phyloP scores from a whole-genome alignment of 2,113 vertebrate genomes.

The Xerus inauris region DNA sequence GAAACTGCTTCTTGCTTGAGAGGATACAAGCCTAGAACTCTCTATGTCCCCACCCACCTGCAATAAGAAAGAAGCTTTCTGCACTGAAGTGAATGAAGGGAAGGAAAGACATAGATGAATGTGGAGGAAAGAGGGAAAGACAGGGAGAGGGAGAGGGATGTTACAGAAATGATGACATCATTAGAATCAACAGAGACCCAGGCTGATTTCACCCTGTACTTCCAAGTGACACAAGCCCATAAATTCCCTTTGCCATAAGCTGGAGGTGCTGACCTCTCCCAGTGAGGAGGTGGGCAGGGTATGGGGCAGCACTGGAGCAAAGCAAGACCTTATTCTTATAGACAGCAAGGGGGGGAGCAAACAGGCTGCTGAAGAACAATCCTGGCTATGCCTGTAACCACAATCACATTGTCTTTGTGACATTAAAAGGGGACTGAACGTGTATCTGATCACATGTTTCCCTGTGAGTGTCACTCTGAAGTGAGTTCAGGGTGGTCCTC shows the following conservation, averaged over 20 bases:
- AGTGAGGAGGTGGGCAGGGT: not conserved
- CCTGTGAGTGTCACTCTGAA: not conserved
- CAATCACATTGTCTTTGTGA: not conserved
- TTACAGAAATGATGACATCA: constrained; percentile 31
- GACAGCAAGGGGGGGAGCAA: not conserved
- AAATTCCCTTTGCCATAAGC: constrained; percentile 52
- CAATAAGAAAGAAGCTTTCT: not conserved
- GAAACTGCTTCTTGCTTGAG: not conserved
- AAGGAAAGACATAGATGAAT: not conserved
- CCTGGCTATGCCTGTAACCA: constrained; percentile 16
- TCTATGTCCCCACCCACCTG: not conserved
- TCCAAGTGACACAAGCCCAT: constrained; percentile 30
- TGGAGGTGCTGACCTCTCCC: not conserved
- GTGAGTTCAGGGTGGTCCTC: not conserved
- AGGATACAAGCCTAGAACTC: not conserved
- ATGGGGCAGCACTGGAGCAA: not conserved
- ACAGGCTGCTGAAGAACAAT: constrained; percentile 23
- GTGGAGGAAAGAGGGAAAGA: not conserved
- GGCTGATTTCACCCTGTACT: constrained; percentile 40
- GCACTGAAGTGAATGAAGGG: not conserved
- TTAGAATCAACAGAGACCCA: not conserved
- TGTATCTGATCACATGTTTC: not conserved
- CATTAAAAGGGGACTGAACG: not conserved
- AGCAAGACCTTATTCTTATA: not conserved
- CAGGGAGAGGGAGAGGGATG: not conserved